phyloP scores from a whole-genome alignment of 2,797 vertebrate genomes.

The Knipowitschia caucasica region DNA sequence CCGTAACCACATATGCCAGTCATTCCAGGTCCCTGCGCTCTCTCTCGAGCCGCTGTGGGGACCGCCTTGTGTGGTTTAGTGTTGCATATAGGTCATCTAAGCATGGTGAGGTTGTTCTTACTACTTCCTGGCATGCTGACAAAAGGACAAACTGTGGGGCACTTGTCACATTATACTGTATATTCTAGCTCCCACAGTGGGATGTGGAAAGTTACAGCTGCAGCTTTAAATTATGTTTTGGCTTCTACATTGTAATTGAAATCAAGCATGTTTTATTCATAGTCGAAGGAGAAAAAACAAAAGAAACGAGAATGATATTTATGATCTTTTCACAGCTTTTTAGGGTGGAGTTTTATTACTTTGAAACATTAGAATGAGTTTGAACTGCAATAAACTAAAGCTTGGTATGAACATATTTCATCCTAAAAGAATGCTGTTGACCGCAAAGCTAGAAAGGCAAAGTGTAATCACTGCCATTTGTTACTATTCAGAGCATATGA shows the following conservation, averaged over 20 bases:
- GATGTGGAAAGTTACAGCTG: background rate
- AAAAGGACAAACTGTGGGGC: constrained; percentile 1
- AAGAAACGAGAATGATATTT: too few species aligned
- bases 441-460: background rate
- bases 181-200: background rate
- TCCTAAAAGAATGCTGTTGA: background rate
- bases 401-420: background rate
- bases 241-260: background rate
- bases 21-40: constrained; percentile 14
- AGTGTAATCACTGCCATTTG: too few species aligned
- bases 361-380: background rate
- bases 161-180: background rate
- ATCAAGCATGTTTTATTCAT: background rate
- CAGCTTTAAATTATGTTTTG: background rate
- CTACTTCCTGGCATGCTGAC: constrained; percentile 20
- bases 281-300: background rate
- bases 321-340: background rate
- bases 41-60: constrained; percentile 18
- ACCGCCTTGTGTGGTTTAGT: constrained; percentile 2
- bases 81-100: constrained; percentile 21
- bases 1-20: constrained; percentile 23
- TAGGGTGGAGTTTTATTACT: background rate
- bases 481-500: too few species aligned
- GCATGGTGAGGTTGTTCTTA: constrained; percentile 14
- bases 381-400: background rate